These are phyloP conservation scores for Agrilus planipennis DNA, from an alignment of 1,140 invertebrate genomes.

Conservation along the genomic window DNA sequence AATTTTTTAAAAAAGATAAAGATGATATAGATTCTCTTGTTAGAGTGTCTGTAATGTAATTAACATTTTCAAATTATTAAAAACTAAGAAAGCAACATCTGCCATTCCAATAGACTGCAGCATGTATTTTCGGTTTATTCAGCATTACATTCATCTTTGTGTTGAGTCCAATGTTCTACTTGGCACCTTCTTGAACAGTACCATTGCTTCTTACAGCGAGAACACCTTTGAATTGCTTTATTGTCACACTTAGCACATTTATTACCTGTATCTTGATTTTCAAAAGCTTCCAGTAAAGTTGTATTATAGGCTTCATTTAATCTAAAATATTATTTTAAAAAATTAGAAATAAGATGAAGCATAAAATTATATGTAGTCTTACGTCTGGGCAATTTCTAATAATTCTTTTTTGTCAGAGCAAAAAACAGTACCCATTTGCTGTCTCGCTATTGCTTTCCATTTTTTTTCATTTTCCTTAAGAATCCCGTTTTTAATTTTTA, in stretches of 20 bases:
- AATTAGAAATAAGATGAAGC: conserved; percentile 1
- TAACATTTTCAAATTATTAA: no score
- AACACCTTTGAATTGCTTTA: conserved; percentile 42
- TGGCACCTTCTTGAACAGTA: conserved; percentile 47
- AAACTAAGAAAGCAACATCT: no score
- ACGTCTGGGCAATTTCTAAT: conserved; percentile 37
- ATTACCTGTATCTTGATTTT: conserved; percentile 33
- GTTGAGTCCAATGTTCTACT: conserved; percentile 42
- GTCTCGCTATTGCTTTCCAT: conserved; percentile 45
- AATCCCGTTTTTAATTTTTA: conserved; percentile 38
- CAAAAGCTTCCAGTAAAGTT: conserved; percentile 40
- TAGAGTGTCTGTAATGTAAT: no score
- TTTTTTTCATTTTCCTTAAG: conserved; percentile 36
- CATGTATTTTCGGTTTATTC: background rate
- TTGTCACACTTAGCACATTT: conserved; percentile 42
- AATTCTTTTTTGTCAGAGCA: conserved; percentile 38
- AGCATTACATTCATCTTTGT: conserved; percentile 37
- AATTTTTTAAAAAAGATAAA: no score
- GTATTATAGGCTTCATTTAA: conserved; percentile 40
- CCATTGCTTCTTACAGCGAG: conserved; percentile 43
- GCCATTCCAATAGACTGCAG: background rate
- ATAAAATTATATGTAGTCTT: conserved; percentile 8
- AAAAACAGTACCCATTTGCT: conserved; percentile 41
- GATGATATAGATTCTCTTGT: no score
- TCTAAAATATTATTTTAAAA: conserved; percentile 4